Base-by-base conservation (phyloP, 2,888 invertebrate genomes). In the Hypsopygia costalis region DNA sequence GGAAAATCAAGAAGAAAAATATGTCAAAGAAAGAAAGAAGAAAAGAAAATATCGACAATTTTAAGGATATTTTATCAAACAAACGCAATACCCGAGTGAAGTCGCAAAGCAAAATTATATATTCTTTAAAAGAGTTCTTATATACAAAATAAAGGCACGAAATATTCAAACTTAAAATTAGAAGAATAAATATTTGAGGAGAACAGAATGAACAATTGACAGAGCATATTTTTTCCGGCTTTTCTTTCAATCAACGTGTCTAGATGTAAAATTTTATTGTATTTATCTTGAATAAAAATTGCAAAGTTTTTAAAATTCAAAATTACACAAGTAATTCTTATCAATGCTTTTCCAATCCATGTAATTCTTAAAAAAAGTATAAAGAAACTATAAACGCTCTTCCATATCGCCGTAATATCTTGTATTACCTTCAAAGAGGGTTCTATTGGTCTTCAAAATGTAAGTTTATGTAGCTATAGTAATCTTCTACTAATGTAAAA, bases 241-340 rank as follows among this genome's bases (percentile, higher is more conserved):
- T 16, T 16, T 16, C 16, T 2, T 16, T 16, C 16, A 16, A 61
- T 64, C 67, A 57, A 39, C 30, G 46, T 44, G 56, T 61, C 55
- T 50, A 66, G 72, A 72, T 73, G 76, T 52, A 61, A 60, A 62
- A 58, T 47, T 58, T 56, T 54, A 45, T 55, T 50, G 33, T 37
- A 62, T 59, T 47, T 58, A 55, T 54, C 46, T 55, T 50, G 33
- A 39, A 56, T 62, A 69, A 70, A 56, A 60, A 56, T 53, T 40
- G 53, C 46, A 63, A 62, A 58, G 58, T 53, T 49, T 45, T 38
- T 25, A 51, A 65, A 64, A 62, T 62, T 51, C 55, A 41, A 78
- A 76, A 74, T 75, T 69, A 44, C 43, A 44, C 44, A 62, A 67
- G 55, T 41, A 43, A 39, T 43, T 45, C 28, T 46, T 47, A 47